phyloP scores from a whole-genome alignment of 1,140 invertebrate genomes.

The Bilobella aurantiaca region DNA sequence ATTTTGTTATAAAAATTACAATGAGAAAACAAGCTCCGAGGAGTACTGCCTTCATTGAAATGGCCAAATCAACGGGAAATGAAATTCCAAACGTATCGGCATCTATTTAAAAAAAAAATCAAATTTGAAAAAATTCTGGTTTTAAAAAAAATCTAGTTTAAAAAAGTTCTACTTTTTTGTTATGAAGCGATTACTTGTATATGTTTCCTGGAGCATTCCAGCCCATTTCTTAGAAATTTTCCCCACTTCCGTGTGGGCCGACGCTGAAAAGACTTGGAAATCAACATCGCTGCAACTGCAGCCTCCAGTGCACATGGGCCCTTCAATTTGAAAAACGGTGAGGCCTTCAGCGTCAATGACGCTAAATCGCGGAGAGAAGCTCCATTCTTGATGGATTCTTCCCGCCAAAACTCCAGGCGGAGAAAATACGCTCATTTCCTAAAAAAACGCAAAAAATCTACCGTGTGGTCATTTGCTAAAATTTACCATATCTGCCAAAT shows the following conservation, averaged over 20 bases:
- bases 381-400: constrained; percentile 75
- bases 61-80: background rate
- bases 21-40: background rate
- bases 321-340: constrained; percentile 66
- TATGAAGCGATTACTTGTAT: too few species aligned
- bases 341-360: constrained; percentile 65
- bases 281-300: constrained; percentile 63
- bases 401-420: constrained; percentile 38
- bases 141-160: too few species aligned
- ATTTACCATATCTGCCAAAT: too few species aligned
- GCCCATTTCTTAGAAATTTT: constrained; percentile 43
- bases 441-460: background rate
- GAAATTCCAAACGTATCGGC: background rate
- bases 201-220: constrained; percentile 42
- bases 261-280: constrained; percentile 43
- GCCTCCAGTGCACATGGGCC: constrained; percentile 66
- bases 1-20: too few species aligned
- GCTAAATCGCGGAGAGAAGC: constrained; percentile 61
- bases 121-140: too few species aligned
- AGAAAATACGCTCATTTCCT: constrained; percentile 20
- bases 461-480: too few species aligned
- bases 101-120: too few species aligned
- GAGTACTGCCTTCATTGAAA: background rate
- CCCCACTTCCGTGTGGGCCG: constrained; percentile 39
- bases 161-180: too few species aligned